Base-by-base conservation (phyloP, 2,797 vertebrate species). In the Sebastes hubbsi region DNA sequence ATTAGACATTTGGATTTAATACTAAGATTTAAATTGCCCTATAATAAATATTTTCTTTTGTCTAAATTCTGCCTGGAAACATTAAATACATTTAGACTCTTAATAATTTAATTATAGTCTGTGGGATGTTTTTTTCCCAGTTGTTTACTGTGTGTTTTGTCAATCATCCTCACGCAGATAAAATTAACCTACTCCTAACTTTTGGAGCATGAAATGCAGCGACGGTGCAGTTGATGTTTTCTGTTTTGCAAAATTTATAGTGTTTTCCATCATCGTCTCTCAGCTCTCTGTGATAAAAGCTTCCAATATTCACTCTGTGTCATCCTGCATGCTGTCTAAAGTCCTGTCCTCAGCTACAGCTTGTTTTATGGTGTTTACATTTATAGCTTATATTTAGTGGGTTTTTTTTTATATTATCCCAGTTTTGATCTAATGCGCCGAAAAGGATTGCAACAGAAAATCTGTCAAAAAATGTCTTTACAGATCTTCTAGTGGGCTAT, bases 201-300 rank as follows among this genome's bases (percentile, higher is more conserved):
- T 88, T 71, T 89, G 79, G 78, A 86, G 86, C 89, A 86, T 91
- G 82, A 90, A 88, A 87, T 80, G 24, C 78, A 42, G 62, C 4
- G 22, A 83, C 69, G 78, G 75, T 80, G 81, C 88, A 85, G 22
- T 69, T 69, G 80, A 89, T 91, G 89, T 87, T 91, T 89, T 86
- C 67, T 82, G 83, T 89, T 91, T 77, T 94, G 89, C 90, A 93
- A 93, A 86, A 94, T 95, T 93, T 77, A 93, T 93, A 71, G 65
- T 83, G 88, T 92, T 92, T 92, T 92, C 90, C 85, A 87, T 80
- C 90, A 79, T 72, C 7, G 49, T 66, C 87, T 88, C 81, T 91
- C 75, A 78, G 78, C 79, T 74, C 84, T 64, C 72, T 32, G 18
- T 76, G 86, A 81, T 91, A 88, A 92, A 93, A 94, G 92, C 89